phyloP scores from a whole-genome alignment of 2,797 vertebrate species.

The Gambelia wislizenii region DNA sequence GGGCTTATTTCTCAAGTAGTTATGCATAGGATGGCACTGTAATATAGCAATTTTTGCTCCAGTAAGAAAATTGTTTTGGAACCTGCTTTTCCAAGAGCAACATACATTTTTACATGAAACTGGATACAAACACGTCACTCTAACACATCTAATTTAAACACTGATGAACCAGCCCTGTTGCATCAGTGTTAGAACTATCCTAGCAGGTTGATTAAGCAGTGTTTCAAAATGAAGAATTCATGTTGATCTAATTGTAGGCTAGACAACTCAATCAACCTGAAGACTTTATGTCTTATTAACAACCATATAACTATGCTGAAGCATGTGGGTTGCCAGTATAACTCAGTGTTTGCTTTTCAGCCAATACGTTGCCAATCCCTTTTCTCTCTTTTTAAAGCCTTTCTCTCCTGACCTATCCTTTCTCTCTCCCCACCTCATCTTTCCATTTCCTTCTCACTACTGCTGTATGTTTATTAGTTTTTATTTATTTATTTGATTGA shows the following conservation, averaged over 20 bases:
- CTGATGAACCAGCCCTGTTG: slow-evolving; percentile 67
- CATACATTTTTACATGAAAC: slow-evolving; percentile 35
- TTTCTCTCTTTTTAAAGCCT: neutral
- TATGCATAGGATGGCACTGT: neutral
- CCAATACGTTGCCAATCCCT: neutral
- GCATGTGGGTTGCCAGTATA: neutral
- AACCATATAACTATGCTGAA: neutral
- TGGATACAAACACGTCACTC: slow-evolving; percentile 52
- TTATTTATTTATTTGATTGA: no score
- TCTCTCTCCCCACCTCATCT: no score
- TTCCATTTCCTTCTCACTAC: no score
- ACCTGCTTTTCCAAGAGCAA: slow-evolving; percentile 22
- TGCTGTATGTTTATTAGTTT: no score
- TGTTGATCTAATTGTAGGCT: slow-evolving; percentile 28
- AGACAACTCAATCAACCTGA: neutral
- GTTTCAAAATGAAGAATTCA: slow-evolving; percentile 71
- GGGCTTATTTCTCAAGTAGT: neutral
- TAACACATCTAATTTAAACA: slow-evolving; percentile 47
- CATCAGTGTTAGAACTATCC: slow-evolving; percentile 56
- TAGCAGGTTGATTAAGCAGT: slow-evolving; percentile 78
- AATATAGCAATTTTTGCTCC: neutral
- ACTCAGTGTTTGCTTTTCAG: neutral
- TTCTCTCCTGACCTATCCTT: neutral
- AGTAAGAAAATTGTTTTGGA: neutral
- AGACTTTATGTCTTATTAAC: neutral